Evolutionary conservation across 2,113 vertebrate species (phyloP).

Genomic region (Cariama cristata): DNA sequence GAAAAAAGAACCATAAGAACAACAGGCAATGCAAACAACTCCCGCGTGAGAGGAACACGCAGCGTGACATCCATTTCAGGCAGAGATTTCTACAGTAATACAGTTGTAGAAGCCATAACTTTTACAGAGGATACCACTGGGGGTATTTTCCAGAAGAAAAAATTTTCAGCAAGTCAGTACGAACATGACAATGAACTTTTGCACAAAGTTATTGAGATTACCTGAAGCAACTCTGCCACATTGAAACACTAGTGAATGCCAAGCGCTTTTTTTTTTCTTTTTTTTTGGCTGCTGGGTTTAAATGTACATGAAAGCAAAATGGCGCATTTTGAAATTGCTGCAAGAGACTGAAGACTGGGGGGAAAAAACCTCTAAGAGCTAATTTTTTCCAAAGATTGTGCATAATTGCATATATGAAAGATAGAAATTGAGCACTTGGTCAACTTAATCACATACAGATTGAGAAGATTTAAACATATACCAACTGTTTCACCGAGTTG

Average conservation of each 20-base stretch:
- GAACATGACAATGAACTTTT: constrained; percentile 29
- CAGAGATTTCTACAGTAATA: constrained; percentile 15
- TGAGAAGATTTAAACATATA: background rate
- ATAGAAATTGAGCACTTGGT: constrained; percentile 17
- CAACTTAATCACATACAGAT: constrained; percentile 8
- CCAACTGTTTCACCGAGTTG: background rate
- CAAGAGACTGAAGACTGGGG: background rate
- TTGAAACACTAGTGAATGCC: constrained; percentile 19
- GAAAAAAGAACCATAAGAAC: constrained; percentile 43
- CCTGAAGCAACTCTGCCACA: constrained; percentile 40
- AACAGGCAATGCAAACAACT: constrained; percentile 19
- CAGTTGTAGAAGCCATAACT: constrained; percentile 20
- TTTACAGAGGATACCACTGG: constrained; percentile 21
- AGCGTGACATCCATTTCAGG: background rate
- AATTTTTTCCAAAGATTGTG: background rate
- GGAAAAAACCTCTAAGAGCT: background rate
- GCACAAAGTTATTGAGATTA: constrained; percentile 24
- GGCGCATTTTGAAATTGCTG: constrained; percentile 17
- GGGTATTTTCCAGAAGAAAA: constrained; percentile 17
- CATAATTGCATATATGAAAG: constrained; percentile 3
- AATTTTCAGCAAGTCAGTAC: constrained; percentile 10
- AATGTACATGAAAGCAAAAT: constrained; percentile 35
- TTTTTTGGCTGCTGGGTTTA: background rate
- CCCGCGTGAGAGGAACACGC: background rate
- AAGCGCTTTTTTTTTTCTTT: background rate